Percentiles rank a stretch among this genome's conserved stretches.
Conservation (phyloP, 2,113 vertebrate genomes). For the Otocyon megalotis region DNA sequence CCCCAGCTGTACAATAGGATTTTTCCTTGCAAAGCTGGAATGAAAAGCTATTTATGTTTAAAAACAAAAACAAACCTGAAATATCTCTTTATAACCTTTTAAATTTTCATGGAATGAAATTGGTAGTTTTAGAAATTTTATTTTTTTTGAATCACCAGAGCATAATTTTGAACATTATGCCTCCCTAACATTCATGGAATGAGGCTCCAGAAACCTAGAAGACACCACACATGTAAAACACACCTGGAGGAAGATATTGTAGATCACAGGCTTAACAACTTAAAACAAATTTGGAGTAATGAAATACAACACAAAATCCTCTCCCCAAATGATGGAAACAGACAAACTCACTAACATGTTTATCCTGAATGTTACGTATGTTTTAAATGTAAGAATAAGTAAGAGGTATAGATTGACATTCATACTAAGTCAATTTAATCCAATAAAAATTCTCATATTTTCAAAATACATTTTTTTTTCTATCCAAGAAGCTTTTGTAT, state of each 20-base stretch:
- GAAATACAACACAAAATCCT: background rate
- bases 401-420: background rate
- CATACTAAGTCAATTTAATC: background rate
- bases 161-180: background rate
- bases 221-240: background rate
- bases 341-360: background rate
- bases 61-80: background rate
- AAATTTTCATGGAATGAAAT: background rate
- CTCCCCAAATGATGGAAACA: background rate
- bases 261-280: background rate
- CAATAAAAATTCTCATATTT: background rate
- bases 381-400: constrained; percentile 6
- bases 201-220: background rate
- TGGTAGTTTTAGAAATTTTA: background rate
- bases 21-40: constrained; percentile 68
- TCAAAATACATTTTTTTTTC: constrained; percentile 5
- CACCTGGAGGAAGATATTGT: background rate
- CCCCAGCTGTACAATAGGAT: constrained; percentile 76
- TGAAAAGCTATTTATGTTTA: constrained; percentile 80
- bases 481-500: constrained; percentile 30
- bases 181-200: background rate
- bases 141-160: background rate
- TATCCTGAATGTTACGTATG: background rate
- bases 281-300: background rate
- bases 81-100: background rate